A percentile compares a stretch with the other conserved stretches of the same genome.
Evolutionary conservation across 2,797 vertebrate species (phyloP).

Genomic region (Champsocephalus gunnari): DNA sequence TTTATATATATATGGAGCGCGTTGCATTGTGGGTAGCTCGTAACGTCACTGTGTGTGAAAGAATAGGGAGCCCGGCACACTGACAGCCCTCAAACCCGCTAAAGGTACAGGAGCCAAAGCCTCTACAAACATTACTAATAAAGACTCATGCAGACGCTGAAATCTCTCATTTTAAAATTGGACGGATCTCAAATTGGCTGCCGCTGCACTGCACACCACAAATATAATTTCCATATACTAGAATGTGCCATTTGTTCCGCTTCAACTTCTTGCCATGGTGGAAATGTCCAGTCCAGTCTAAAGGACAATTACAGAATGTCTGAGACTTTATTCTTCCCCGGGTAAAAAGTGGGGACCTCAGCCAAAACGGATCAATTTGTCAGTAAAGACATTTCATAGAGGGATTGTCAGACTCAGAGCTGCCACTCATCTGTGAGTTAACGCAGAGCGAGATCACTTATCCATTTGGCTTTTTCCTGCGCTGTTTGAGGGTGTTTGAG

Average conservation of each 20-base stretch:
- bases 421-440: constrained; percentile 56
- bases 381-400: constrained; percentile 43
- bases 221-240: constrained; percentile 82
- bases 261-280: constrained; percentile 79
- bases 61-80: too few species aligned
- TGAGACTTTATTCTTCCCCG: constrained; percentile 81
- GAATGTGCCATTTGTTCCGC: constrained; percentile 83
- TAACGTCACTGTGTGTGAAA: too few species aligned
- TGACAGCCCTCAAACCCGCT: constrained; percentile 58
- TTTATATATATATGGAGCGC: too few species aligned
- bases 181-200: constrained; percentile 68
- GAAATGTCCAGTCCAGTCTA: constrained; percentile 81
- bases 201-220: constrained; percentile 64
- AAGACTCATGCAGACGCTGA: constrained; percentile 75
- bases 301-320: constrained; percentile 85
- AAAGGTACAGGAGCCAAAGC: constrained; percentile 56
- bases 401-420: constrained; percentile 42
- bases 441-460: constrained; percentile 33
- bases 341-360: constrained; percentile 69
- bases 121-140: constrained; percentile 74
- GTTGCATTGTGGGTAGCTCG: too few species aligned
- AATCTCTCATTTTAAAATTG: constrained; percentile 78
- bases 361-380: constrained; percentile 67
- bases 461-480: constrained; percentile 39
- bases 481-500: constrained; percentile 21